Evolutionary conservation across 2,888 invertebrate genomes (phyloP).

Genomic region (Steinernema hermaphroditum): DNA sequence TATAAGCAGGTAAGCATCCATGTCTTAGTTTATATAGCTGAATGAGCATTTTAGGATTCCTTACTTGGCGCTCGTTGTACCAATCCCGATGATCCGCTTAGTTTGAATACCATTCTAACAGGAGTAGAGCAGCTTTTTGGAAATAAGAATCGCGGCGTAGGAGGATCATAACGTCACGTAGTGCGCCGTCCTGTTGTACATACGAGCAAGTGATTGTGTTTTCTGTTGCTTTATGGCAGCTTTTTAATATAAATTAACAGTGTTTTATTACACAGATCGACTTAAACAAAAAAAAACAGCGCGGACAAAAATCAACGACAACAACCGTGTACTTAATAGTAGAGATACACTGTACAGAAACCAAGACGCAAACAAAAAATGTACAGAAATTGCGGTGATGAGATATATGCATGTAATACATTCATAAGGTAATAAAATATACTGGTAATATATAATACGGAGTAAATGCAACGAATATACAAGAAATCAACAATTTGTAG

Average conservation of each 20-base stretch:
- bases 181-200: background rate
- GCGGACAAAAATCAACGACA: background rate
- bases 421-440: too few relatives aligned
- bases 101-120: constrained; percentile 55
- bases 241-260: background rate
- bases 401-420: too few relatives aligned
- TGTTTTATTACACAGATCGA: background rate
- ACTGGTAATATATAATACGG: too few relatives aligned
- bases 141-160: constrained; percentile 35
- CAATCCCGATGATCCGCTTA: constrained; percentile 65
- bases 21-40: background rate
- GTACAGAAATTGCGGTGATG: too few relatives aligned
- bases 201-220: background rate
- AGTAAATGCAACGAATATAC: too few relatives aligned
- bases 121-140: constrained; percentile 59
- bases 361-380: background rate
- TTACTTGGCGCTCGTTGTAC: constrained; percentile 49
- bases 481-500: too few relatives aligned
- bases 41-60: constrained; percentile 25
- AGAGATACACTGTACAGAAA: background rate
- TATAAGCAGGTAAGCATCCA: constrained; percentile 47
- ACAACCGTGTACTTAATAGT: background rate
- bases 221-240: constrained; percentile 6
- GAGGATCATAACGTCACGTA: constrained; percentile 23
- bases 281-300: background rate